A percentile compares a stretch with the other conserved stretches of the same genome.
These are phyloP conservation scores for Aleiodes leptofemur DNA, from an alignment of 2,888 invertebrate species.

Conservation along the genomic window DNA sequence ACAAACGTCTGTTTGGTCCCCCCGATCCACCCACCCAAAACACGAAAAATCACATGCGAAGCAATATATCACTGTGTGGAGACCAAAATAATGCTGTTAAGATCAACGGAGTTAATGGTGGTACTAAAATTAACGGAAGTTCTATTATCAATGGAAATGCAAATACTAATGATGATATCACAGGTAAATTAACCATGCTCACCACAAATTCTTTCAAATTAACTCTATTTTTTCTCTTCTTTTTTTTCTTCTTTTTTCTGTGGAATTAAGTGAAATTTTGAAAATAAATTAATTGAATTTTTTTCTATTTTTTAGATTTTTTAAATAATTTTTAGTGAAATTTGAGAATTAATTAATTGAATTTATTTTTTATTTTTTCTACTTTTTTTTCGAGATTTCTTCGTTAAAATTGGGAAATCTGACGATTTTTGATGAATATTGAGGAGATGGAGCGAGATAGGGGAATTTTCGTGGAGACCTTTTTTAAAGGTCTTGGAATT, in stretches of 20 bases:
- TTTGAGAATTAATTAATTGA: too few species aligned
- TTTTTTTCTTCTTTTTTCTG: conserved; percentile 19
- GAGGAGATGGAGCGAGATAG: too few species aligned
- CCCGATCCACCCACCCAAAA: conserved; percentile 78
- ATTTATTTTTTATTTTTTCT: too few species aligned
- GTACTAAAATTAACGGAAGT: conserved; percentile 64
- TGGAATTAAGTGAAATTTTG: conserved; percentile 8
- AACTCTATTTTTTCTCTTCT: neutral
- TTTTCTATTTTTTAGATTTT: too few species aligned
- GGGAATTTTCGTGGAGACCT: too few species aligned
- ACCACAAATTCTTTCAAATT: conserved; percentile 41
- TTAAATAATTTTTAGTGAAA: neutral
- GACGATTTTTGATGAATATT: too few species aligned
- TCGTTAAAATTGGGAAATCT: too few species aligned
- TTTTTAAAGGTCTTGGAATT: too few species aligned
- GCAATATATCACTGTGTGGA: conserved; percentile 79
- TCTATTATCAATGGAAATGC: conserved; percentile 65
- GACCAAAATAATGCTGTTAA: conserved; percentile 61
- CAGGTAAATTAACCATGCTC: conserved; percentile 52
- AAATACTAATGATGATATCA: conserved; percentile 56
- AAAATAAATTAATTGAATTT: too few species aligned
- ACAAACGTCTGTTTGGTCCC: conserved; percentile 80
- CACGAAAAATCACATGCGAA: conserved; percentile 80
- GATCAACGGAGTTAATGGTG: conserved; percentile 57
- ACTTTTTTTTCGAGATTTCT: too few species aligned